Evolutionary conservation across 2,797 vertebrate genomes (phyloP), one percentile per base, ranked within the genome.

Genomic region (Peromyscus melanophrys): DNA sequence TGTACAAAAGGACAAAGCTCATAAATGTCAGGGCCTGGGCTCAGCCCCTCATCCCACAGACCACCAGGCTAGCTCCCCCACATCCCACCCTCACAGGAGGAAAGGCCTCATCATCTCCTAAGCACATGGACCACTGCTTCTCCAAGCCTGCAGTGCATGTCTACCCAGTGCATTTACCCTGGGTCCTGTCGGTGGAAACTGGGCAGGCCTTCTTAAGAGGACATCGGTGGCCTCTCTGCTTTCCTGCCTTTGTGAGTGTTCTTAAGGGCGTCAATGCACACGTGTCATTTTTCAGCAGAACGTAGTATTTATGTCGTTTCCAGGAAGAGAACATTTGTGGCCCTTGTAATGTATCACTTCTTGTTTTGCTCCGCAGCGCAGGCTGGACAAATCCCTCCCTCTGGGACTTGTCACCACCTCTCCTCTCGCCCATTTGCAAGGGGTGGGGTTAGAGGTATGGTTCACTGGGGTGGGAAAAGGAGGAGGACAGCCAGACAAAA

Each of bases 251-350:
- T 46, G n/a, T 65, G 89, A 95, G 88, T 89, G 82, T 96, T 94
- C 90, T 96, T 97, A 91, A 92, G 37, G 75, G 89, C 80, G 95
- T 77, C 93, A 71, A 59, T 34, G 75, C 0, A 0, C 92, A 77
- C 0, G 46, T n/a, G 46, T 83, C 92, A 80, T 97, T 97, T 97
- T 95, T 96, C 95, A 97, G 92, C 81, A 92, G 97, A 97, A 97
- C 91, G 85, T 95, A 98, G 75, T 80, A 92, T 90, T 88, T 92
- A 96, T 96, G 88, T 80, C 90, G 95, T 95, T 95, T 97, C 77
- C 71, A 75, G 75, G 77, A 61, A 89, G 93, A 77, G 96, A 97
- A 95, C 78, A 86, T 73, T 61, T 71, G 27, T 55, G 21, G 87
- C 77, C 86, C 73, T 83, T 69, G 1, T 82, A 94, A 98, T 92